Evolutionary conservation across 2,888 invertebrate genomes (phyloP).

Genomic region (Drosophila nr. perissopoda): DNA sequence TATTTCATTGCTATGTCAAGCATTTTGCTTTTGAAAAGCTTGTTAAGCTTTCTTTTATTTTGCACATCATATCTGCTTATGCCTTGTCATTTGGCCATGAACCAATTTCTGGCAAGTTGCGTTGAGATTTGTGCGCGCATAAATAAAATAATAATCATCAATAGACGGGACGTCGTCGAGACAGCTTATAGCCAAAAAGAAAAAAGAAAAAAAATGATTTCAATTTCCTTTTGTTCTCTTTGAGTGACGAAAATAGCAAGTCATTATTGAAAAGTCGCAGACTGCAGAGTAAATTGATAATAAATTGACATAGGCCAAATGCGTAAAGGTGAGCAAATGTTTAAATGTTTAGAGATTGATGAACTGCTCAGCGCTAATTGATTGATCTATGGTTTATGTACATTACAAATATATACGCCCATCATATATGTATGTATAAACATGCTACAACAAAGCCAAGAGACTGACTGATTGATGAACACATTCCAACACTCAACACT

Average conservation of each 20-base stretch:
- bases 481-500: slow-evolving; percentile 39
- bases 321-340: slow-evolving; percentile 51
- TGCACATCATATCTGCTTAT: slow-evolving; percentile 19
- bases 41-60: slow-evolving; percentile 63
- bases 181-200: slow-evolving; percentile 35
- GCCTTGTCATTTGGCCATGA: slow-evolving; percentile 49
- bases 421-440: neutral
- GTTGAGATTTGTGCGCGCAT: slow-evolving; percentile 11
- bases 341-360: slow-evolving; percentile 60
- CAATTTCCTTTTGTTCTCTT: slow-evolving; percentile 3
- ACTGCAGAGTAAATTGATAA: slow-evolving; percentile 37
- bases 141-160: slow-evolving; percentile 33
- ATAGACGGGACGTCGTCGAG: slow-evolving; percentile 24
- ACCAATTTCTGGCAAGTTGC: slow-evolving; percentile 54
- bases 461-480: slow-evolving; percentile 53
- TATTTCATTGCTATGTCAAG: slow-evolving; percentile 11
- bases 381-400: slow-evolving; percentile 23
- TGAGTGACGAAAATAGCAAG: slow-evolving; percentile 48
- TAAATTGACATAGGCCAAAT: slow-evolving; percentile 53
- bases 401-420: neutral
- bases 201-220: slow-evolving; percentile 2
- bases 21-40: slow-evolving; percentile 6
- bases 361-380: slow-evolving; percentile 45
- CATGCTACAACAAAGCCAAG: slow-evolving; percentile 1
- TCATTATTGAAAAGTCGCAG: slow-evolving; percentile 52